Percentiles rank a stretch among this genome's conserved stretches.
Conservation (phyloP, 2,797 vertebrate species). For the Serranus cabrilla region DNA sequence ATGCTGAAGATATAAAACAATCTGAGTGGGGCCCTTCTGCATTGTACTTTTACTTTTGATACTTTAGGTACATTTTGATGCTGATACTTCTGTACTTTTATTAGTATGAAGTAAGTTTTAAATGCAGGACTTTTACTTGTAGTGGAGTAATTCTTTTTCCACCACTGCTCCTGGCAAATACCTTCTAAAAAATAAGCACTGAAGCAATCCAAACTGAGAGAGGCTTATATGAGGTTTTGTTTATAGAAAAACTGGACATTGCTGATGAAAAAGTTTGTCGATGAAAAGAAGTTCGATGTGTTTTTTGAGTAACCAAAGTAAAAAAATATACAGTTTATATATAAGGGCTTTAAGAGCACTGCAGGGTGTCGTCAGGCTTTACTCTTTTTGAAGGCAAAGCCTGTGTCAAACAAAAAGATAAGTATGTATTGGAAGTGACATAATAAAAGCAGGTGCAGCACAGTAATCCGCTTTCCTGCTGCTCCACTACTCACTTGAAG, state of each 20-base stretch:
- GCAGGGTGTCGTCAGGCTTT: background rate
- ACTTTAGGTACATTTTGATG: no score
- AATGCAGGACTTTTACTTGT: no score
- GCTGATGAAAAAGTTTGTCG: background rate
- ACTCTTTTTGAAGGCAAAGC: constrained; percentile 1
- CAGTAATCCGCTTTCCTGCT: constrained; percentile 12
- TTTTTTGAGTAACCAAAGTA: background rate
- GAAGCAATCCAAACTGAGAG: no score
- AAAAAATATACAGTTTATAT: background rate
- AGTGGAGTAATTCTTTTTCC: no score
- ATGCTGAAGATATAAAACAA: no score
- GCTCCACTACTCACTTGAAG: background rate
- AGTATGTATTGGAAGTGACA: background rate
- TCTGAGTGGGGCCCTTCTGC: no score
- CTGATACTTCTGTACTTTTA: no score
- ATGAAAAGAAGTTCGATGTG: background rate
- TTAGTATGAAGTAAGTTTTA: no score
- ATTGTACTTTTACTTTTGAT: no score
- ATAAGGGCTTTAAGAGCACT: background rate
- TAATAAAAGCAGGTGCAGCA: background rate
- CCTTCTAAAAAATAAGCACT: no score
- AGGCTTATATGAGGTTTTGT: background rate
- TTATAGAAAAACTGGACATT: background rate
- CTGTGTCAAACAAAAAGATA: constrained; percentile 2
- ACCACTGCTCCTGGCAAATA: no score